phyloP scores from a whole-genome alignment of 2,113 vertebrate genomes.

The Scomber scombrus region DNA sequence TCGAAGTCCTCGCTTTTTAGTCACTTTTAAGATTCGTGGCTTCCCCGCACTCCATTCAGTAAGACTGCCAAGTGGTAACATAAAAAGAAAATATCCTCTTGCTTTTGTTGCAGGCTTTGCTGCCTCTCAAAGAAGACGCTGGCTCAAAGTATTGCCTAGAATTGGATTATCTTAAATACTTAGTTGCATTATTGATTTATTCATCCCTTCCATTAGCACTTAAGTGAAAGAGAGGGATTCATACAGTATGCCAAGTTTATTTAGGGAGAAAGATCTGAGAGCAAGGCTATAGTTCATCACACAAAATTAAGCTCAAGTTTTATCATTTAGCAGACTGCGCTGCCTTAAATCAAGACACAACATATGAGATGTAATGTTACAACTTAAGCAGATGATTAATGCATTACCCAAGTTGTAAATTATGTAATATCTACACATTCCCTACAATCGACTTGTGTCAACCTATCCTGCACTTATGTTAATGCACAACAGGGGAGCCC shows the following conservation, averaged over 20 bases:
- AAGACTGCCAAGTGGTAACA: conserved; percentile 48
- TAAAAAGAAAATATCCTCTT: conserved; percentile 43
- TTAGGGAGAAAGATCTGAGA: conserved; percentile 31
- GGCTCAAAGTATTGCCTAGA: conserved; percentile 59
- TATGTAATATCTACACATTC: conserved; percentile 40
- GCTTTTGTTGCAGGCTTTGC: conserved; percentile 63
- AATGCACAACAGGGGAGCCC: conserved; percentile 10
- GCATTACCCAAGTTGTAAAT: conserved; percentile 47
- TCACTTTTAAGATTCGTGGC: conserved; percentile 32
- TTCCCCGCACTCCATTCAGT: conserved; percentile 31
- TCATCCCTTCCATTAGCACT: conserved; percentile 71
- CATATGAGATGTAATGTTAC: conserved; percentile 35
- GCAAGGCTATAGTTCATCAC: conserved; percentile 52
- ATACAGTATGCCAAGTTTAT: conserved; percentile 62
- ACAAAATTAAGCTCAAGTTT: conserved; percentile 38
- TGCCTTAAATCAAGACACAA: conserved; percentile 49
- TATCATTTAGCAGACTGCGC: conserved; percentile 35
- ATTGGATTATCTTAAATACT: conserved; percentile 80
- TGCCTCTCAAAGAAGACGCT: conserved; percentile 53
- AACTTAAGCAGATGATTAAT: conserved; percentile 57
- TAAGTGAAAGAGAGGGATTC: conserved; percentile 61
- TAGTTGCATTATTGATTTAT: conserved; percentile 77
- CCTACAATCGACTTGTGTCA: conserved; percentile 32
- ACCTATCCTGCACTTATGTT: neutral
- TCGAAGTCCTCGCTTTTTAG: neutral